Evolutionary conservation across 2,888 invertebrate genomes (phyloP).

Genomic region (Apoderus coryli): DNA sequence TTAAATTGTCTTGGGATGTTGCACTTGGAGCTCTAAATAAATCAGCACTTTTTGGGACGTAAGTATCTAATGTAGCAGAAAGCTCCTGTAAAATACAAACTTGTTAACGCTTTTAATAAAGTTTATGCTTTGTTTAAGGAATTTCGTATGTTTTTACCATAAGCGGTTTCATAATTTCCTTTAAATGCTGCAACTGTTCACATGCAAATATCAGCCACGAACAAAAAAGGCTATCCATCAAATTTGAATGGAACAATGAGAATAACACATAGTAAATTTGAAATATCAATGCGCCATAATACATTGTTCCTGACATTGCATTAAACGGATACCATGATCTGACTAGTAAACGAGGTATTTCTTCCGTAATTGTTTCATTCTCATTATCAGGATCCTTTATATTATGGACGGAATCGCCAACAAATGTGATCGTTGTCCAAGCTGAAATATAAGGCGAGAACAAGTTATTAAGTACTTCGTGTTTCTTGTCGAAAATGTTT

Average conservation of each 20-base stretch:
- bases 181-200: slow-evolving; percentile 71
- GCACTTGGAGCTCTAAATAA: slow-evolving; percentile 46
- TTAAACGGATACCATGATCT: slow-evolving; percentile 72
- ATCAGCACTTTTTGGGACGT: slow-evolving; percentile 57
- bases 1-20: slow-evolving; percentile 23
- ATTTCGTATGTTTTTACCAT: slow-evolving; percentile 36
- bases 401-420: slow-evolving; percentile 59
- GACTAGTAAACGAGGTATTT: slow-evolving; percentile 57
- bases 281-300: slow-evolving; percentile 44
- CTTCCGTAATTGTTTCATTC: slow-evolving; percentile 51
- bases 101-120: not conserved
- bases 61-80: slow-evolving; percentile 68
- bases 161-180: slow-evolving; percentile 73
- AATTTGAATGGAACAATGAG: slow-evolving; percentile 34
- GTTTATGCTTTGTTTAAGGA: not conserved
- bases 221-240: slow-evolving; percentile 65
- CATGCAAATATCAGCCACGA: slow-evolving; percentile 77
- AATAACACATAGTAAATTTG: slow-evolving; percentile 32
- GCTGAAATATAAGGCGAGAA: no score
- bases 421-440: slow-evolving; percentile 69
- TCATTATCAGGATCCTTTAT: slow-evolving; percentile 51
- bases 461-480: no score
- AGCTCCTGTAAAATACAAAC: slow-evolving; percentile 38
- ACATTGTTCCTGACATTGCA: slow-evolving; percentile 51
- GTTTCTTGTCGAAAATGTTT: no score